These are phyloP conservation scores for Ibidorhyncha struthersii DNA, from an alignment of 2,113 vertebrate species.

Conservation along the genomic window DNA sequence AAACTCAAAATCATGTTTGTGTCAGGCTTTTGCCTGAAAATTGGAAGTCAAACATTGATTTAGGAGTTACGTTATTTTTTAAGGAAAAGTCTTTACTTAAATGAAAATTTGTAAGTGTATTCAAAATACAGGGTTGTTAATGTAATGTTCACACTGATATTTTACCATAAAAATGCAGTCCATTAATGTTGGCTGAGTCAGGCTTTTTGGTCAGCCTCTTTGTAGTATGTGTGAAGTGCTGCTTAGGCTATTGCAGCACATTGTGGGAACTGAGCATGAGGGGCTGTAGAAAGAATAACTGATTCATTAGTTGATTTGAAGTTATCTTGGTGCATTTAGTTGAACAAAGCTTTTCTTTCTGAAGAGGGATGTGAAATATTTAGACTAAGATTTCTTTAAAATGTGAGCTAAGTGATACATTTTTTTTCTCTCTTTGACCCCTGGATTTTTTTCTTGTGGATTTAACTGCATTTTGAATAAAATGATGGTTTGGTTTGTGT, in stretches of 20 bases:
- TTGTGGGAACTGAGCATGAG: background rate
- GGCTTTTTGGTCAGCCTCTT: background rate
- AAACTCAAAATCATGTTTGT: background rate
- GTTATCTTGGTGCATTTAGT: background rate
- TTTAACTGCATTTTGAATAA: background rate
- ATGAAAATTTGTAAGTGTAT: background rate
- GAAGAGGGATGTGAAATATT: background rate
- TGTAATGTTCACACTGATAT: background rate
- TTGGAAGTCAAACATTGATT: background rate
- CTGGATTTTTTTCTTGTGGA: background rate
- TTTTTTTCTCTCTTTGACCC: background rate
- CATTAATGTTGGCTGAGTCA: background rate
- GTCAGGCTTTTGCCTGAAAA: background rate
- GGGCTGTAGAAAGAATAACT: background rate
- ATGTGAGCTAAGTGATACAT: background rate
- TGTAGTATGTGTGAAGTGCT: background rate
- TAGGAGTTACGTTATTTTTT: background rate
- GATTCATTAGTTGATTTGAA: background rate
- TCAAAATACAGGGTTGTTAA: background rate
- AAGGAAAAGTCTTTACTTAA: background rate
- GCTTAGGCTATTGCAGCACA: background rate
- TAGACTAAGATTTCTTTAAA: background rate
- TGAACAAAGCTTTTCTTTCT: background rate
- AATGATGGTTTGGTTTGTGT: background rate
- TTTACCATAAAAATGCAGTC: background rate